Conservation (phyloP, 2,113 vertebrate genomes). For the Podocnemis expansa region DNA sequence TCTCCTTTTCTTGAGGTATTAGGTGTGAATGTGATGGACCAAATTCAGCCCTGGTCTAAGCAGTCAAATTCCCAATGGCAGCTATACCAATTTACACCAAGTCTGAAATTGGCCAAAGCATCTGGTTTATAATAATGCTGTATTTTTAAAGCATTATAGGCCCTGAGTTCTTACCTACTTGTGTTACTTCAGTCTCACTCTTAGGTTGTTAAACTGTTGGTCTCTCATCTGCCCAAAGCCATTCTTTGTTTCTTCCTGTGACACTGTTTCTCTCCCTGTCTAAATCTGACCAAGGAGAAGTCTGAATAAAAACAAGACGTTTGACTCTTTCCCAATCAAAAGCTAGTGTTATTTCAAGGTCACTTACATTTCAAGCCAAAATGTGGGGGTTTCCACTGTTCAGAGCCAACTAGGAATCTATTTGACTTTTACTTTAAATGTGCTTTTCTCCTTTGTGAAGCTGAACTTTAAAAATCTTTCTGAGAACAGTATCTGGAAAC, state of each 20-base stretch:
- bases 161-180: background rate
- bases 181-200: background rate
- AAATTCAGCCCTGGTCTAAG: background rate
- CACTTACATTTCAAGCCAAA: background rate
- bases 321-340: background rate
- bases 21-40: background rate
- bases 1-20: background rate
- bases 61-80: background rate
- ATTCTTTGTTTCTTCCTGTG: background rate
- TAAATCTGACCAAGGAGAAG: background rate
- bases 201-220: fast-evolving
- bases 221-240: background rate
- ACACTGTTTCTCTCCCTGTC: background rate
- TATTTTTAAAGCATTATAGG: constrained; percentile 7
- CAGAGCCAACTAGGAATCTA: background rate
- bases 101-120: background rate
- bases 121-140: fast-evolving
- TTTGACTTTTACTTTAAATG: background rate
- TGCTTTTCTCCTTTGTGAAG: background rate
- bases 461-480: background rate
- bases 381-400: background rate
- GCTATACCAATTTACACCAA: background rate
- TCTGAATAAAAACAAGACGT: background rate
- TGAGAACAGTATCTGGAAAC: background rate
- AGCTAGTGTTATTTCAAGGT: background rate